Evolutionary conservation across 2,888 invertebrate genomes (phyloP).

Genomic region (Zaprionus lineosus): DNA sequence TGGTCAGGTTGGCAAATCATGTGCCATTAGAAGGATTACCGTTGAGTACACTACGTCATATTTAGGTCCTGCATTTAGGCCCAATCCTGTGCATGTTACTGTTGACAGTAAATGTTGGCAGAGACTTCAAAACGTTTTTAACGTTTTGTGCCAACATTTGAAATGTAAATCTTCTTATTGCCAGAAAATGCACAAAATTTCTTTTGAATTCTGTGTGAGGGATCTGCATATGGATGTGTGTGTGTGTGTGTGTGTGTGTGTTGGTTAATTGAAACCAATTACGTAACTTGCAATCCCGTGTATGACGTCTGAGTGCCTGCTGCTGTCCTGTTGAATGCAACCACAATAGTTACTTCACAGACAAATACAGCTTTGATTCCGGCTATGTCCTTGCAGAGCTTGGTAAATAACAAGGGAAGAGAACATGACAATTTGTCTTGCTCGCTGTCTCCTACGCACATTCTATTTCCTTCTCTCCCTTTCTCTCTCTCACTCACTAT

Average conservation of each 20-base stretch:
- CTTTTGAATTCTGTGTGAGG: background rate
- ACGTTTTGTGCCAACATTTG: conserved; percentile 15
- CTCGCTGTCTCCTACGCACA: too few relatives aligned
- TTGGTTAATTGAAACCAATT: conserved; percentile 66
- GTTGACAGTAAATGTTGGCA: conserved; percentile 17
- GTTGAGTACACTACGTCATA: conserved; percentile 7
- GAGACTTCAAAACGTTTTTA: conserved; percentile 27
- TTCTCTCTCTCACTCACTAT: too few relatives aligned
- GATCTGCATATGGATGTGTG: too few relatives aligned
- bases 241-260: background rate
- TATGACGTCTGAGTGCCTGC: conserved; percentile 25
- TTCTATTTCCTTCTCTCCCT: too few relatives aligned
- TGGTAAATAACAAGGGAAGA: background rate
- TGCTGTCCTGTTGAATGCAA: too few relatives aligned
- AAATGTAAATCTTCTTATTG: conserved; percentile 31
- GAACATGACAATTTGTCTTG: too few relatives aligned
- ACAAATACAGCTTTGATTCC: conserved; percentile 24
- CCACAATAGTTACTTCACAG: conserved; percentile 36
- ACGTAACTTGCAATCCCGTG: conserved; percentile 45
- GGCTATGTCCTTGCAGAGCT: conserved; percentile 16
- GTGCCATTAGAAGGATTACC: background rate
- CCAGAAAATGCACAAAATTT: conserved; percentile 15
- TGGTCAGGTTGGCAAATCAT: background rate
- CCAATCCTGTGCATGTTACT: too few relatives aligned
- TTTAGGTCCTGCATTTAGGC: conserved; percentile 12